Percentiles rank a stretch among this genome's conserved stretches.
Evolutionary conservation across 2,888 invertebrate genomes (phyloP).

Genomic region (Drosophila stalkeri): DNA sequence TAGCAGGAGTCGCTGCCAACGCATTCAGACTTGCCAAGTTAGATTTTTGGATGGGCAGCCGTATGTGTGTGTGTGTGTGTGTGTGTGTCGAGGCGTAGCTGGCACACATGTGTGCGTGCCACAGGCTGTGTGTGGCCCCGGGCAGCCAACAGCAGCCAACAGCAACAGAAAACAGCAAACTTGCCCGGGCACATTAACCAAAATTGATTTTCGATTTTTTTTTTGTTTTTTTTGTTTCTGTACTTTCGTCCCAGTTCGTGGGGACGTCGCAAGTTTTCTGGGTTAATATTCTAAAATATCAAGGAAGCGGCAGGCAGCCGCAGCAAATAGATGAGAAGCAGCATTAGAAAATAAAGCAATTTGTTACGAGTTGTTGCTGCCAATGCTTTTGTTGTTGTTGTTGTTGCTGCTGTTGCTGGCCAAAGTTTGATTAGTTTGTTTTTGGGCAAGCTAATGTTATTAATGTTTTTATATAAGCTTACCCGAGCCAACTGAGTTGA

Average conservation of each 20-base stretch:
- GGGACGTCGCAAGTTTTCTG: slow-evolving; percentile 47
- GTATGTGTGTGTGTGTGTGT: background rate
- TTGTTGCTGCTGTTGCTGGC: slow-evolving; percentile 38
- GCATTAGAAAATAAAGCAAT: slow-evolving; percentile 74
- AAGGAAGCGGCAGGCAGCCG: slow-evolving; percentile 17
- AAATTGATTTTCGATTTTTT: slow-evolving; percentile 68
- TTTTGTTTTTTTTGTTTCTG: slow-evolving; percentile 38
- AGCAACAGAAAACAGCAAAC: slow-evolving; percentile 13
- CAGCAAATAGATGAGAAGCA: slow-evolving; percentile 16
- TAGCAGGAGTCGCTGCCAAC: slow-evolving; percentile 25
- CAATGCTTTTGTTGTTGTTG: slow-evolving; percentile 26
- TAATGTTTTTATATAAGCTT: slow-evolving; percentile 65
- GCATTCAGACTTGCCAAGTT: slow-evolving; percentile 40
- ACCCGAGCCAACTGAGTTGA: slow-evolving; percentile 28
- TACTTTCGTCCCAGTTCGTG: background rate
- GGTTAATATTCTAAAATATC: slow-evolving; percentile 62
- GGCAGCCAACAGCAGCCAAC: slow-evolving; percentile 32
- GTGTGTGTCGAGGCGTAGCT: slow-evolving; percentile 7
- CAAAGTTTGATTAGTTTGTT: slow-evolving; percentile 77
- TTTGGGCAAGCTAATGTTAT: slow-evolving; percentile 64
- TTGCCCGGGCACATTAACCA: slow-evolving; percentile 59
- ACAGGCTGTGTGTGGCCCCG: slow-evolving; percentile 14
- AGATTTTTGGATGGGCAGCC: background rate
- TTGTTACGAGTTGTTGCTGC: slow-evolving; percentile 54
- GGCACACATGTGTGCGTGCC: slow-evolving; percentile 46